Evolutionary conservation across 2,888 invertebrate species (phyloP).

Genomic region (Drosophila pseudotalamancana): DNA sequence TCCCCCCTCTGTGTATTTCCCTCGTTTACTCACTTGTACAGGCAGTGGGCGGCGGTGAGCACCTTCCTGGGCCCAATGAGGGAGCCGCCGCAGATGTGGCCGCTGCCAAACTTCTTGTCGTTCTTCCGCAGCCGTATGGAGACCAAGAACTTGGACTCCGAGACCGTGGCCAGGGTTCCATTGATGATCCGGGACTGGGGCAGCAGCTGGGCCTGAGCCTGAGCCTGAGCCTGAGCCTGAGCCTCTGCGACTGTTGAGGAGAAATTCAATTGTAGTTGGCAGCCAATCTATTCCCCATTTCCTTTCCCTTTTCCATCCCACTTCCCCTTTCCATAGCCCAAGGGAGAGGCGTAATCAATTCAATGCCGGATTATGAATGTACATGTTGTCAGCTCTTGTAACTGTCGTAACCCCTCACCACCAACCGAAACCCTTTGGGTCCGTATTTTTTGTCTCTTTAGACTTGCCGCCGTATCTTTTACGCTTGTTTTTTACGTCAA

Average conservation of each 20-base stretch:
- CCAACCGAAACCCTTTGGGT: too few relatives aligned
- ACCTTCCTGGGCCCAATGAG: slow-evolving; percentile 79
- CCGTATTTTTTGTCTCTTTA: slow-evolving; percentile 1
- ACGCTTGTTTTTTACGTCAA: slow-evolving; percentile 42
- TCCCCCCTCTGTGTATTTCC: neutral
- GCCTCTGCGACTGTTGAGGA: slow-evolving; percentile 8
- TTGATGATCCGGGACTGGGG: slow-evolving; percentile 75
- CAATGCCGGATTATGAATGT: neutral
- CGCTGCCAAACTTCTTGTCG: slow-evolving; percentile 77
- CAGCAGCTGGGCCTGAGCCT: neutral
- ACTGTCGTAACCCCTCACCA: neutral
- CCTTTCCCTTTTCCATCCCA: neutral
- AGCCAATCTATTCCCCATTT: neutral
- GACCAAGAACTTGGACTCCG: slow-evolving; percentile 74
- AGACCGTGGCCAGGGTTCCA: slow-evolving; percentile 64
- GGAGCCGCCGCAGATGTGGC: slow-evolving; percentile 82
- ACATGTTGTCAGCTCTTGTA: slow-evolving; percentile 4
- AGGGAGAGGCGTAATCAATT: neutral
- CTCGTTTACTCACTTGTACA: slow-evolving; percentile 75
- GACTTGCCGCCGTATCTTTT: slow-evolving; percentile 47
- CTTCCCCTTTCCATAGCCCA: neutral
- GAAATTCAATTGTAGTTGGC: neutral
- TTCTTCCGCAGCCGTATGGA: slow-evolving; percentile 77
- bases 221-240: neutral
- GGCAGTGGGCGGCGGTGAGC: slow-evolving; percentile 82